These are phyloP conservation scores for Drosophila punjabiensis DNA, from an alignment of 1,140 invertebrate genomes.

Conservation along the genomic window DNA sequence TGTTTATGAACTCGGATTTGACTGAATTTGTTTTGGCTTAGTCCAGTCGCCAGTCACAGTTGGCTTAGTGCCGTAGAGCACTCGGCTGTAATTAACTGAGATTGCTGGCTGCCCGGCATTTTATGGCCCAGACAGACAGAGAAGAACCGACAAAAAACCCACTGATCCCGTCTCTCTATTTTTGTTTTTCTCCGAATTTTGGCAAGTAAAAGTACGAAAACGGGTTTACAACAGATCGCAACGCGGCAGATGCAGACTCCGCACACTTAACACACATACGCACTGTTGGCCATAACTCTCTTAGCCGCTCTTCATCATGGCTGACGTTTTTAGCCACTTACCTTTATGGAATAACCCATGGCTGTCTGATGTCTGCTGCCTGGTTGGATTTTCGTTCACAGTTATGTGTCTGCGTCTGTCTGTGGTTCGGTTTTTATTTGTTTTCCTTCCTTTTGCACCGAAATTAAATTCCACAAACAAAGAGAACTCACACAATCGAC, in stretches of 20 bases:
- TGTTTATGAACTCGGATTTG: conserved; percentile 9
- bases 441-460: conserved; percentile 14
- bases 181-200: background rate
- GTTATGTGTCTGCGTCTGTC: conserved; percentile 22
- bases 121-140: conserved; percentile 10
- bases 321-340: conserved; percentile 27
- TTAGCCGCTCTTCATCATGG: background rate
- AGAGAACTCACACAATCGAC: conserved; percentile 28
- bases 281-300: conserved; percentile 20
- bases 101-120: conserved; percentile 4
- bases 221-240: conserved; percentile 33
- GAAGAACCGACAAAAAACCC: conserved; percentile 17
- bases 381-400: conserved; percentile 29
- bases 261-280: conserved; percentile 13
- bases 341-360: conserved; percentile 77
- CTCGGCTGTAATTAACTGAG: conserved; percentile 27
- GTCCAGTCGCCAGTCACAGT: conserved; percentile 20
- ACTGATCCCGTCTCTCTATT: conserved; percentile 8
- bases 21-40: conserved; percentile 8
- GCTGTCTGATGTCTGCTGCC: conserved; percentile 25
- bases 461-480: conserved; percentile 16
- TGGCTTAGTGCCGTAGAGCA: conserved; percentile 15
- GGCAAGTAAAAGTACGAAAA: conserved; percentile 37
- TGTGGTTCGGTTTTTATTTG: conserved; percentile 31
- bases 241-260: conserved; percentile 14